Percentiles rank a stretch among this genome's conserved stretches.
Conservation (phyloP, 2,888 invertebrate species). For the Oegoconia quadripuncta region DNA sequence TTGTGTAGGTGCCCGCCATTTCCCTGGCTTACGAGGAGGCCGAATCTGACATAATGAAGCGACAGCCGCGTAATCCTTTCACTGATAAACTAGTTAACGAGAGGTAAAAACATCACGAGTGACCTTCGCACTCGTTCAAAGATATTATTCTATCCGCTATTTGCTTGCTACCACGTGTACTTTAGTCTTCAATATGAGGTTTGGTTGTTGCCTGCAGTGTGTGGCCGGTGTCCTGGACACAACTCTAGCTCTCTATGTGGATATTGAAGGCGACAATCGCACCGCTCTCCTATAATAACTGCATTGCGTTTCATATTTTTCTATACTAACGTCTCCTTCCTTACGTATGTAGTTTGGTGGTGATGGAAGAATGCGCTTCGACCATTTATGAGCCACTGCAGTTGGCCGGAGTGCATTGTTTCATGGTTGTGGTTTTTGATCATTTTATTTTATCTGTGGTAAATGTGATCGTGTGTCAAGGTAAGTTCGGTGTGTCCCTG, state of each 20-base stretch:
- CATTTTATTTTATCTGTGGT: constrained; percentile 36
- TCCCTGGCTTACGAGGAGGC: constrained; percentile 99
- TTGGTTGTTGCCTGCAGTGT: constrained; percentile 72
- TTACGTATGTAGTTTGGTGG: constrained; percentile 63
- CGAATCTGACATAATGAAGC: constrained; percentile 99
- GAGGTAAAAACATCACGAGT: constrained; percentile 86
- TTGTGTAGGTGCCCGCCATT: constrained; percentile 95
- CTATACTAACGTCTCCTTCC: constrained; percentile 59
- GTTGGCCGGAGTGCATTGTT: constrained; percentile 56
- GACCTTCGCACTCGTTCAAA: constrained; percentile 57
- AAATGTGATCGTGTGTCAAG: constrained; percentile 46
- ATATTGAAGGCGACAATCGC: constrained; percentile 72
- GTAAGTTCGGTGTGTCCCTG: constrained; percentile 69
- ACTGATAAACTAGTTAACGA: constrained; percentile 99
- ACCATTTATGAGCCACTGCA: constrained; percentile 14
- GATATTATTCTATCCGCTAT: constrained; percentile 73
- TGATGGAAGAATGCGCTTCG: constrained; percentile 63
- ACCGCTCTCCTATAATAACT: constrained; percentile 67
- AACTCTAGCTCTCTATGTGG: constrained; percentile 50
- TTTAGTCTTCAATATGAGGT: constrained; percentile 68
- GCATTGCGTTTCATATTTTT: constrained; percentile 67
- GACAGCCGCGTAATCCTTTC: constrained; percentile 98
- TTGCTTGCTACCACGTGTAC: constrained; percentile 76
- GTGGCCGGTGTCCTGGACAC: constrained; percentile 52
- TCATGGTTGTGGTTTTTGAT: constrained; percentile 52